phyloP scores from a whole-genome alignment of 2,113 vertebrate species.

The Daboia siamensis region DNA sequence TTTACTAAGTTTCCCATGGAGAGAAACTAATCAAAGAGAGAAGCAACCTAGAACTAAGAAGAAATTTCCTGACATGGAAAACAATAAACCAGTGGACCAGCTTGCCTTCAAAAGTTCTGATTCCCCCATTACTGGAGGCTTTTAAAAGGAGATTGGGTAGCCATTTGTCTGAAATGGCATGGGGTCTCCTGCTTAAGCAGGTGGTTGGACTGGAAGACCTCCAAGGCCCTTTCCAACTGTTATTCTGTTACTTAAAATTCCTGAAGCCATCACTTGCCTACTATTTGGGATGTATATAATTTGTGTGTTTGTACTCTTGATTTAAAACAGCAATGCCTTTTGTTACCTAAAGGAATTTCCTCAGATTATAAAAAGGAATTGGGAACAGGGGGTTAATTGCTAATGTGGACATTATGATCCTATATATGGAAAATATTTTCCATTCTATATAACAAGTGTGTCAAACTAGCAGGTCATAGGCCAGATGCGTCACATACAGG shows the following conservation, averaged over 20 bases:
- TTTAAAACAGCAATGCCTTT: conserved; percentile 50
- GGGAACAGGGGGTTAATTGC: conserved; percentile 53
- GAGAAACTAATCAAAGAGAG: background rate
- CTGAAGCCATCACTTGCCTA: background rate
- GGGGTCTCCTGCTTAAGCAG: background rate
- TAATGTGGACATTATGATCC: conserved; percentile 70
- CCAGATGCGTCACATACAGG: no score
- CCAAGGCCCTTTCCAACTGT: background rate
- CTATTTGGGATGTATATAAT: background rate
- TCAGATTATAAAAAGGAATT: background rate
- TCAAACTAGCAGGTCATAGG: no score
- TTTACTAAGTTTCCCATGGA: background rate
- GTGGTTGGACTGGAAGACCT: background rate
- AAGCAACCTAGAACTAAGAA: background rate
- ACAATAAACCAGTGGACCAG: background rate
- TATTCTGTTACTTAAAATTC: background rate
- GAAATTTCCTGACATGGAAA: background rate
- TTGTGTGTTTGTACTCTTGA: background rate
- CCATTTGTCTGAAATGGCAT: background rate
- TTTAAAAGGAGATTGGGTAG: background rate
- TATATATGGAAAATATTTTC: conserved; percentile 60
- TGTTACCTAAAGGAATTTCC: conserved; percentile 40
- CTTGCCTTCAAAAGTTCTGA: background rate
- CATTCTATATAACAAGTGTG: background rate
- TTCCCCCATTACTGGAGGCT: background rate